These are phyloP conservation scores for Chloebia gouldiae DNA, from an alignment of 2,113 vertebrate genomes.

Conservation along the genomic window DNA sequence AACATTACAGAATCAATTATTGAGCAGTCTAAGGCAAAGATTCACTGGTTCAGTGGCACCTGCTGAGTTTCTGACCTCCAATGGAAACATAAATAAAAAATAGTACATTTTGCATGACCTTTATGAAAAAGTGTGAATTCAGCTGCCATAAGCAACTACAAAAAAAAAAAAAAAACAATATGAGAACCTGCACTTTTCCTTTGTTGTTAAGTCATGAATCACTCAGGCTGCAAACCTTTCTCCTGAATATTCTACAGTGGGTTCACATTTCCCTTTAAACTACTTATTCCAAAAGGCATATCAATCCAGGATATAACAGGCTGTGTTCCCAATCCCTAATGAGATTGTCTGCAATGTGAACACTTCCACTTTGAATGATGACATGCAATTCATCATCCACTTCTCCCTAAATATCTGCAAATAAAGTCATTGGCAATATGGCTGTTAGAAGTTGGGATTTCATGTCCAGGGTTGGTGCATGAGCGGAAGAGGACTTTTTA, in stretches of 20 bases:
- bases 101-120: neutral
- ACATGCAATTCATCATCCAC: neutral
- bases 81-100: neutral
- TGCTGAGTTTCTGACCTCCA: neutral
- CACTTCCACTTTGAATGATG: neutral
- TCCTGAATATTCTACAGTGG: neutral
- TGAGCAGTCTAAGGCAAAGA: neutral
- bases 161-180: neutral
- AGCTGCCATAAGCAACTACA: neutral
- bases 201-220: neutral
- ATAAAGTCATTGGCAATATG: neutral
- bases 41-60: neutral
- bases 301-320: neutral
- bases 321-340: no score
- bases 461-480: rapidly evolving
- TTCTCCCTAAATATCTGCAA: neutral
- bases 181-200: neutral
- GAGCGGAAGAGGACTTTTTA: neutral
- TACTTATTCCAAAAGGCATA: neutral
- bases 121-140: neutral
- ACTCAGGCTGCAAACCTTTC: neutral
- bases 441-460: neutral
- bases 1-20: neutral
- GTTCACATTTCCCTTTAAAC: neutral
- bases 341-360: neutral